phyloP scores from a whole-genome alignment of 2,113 vertebrate species.

The Xiphorhynchus elegans region DNA sequence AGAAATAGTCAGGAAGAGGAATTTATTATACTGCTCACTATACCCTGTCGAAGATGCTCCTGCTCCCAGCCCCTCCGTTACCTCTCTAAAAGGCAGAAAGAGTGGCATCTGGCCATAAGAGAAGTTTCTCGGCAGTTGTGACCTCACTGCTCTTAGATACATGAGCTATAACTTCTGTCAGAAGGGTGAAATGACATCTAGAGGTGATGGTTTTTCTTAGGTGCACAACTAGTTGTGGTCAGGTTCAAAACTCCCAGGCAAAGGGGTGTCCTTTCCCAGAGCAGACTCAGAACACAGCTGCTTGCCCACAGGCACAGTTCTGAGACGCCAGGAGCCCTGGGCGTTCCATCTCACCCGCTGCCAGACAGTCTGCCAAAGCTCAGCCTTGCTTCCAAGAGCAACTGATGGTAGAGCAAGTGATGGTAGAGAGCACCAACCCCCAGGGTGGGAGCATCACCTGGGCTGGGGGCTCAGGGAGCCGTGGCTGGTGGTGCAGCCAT shows the following conservation, averaged over 20 bases:
- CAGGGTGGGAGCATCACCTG: accelerated
- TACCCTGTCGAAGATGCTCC: neutral
- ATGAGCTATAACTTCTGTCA: neutral
- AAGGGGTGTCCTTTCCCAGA: neutral
- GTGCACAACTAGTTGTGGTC: neutral
- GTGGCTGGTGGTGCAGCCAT: neutral
- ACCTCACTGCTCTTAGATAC: neutral
- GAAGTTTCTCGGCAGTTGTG: neutral
- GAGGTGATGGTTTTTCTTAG: neutral
- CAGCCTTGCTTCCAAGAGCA: neutral
- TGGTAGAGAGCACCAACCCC: neutral
- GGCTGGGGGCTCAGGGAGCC: neutral
- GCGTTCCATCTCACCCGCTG: accelerated
- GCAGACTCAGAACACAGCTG: neutral
- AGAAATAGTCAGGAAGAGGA: neutral
- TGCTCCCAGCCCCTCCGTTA: neutral
- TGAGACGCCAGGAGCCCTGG: neutral
- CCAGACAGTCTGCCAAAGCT: neutral
- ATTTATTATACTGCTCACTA: neutral
- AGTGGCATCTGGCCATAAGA: neutral
- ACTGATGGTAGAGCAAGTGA: neutral
- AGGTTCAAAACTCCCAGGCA: neutral
- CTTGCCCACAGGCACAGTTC: neutral
- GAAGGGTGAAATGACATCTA: neutral
- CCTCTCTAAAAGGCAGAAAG: neutral